Base-by-base conservation (phyloP, 2,113 vertebrate species). In the Limnothrissa miodon region DNA sequence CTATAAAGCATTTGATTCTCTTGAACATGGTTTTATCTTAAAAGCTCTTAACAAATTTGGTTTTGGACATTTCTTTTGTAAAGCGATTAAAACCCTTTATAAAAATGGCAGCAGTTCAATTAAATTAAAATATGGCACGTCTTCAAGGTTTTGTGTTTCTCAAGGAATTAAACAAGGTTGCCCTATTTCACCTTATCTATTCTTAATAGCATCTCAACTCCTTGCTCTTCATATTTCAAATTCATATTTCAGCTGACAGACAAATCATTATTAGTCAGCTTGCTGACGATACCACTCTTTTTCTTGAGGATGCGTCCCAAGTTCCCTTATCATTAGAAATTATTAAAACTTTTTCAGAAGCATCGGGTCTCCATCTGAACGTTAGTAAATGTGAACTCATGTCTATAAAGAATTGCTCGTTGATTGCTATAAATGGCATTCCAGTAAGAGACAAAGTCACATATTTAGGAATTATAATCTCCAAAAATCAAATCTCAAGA, bases 21-120 rank as follows among this genome's bases (percentile, higher is more conserved):
- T 83, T 83, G 45, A 78, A 29, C 80, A 81, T 29, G 15, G 62
- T 8, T 84, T 84, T 33, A 81, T 84, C 39, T 80, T 80, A 29
- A 39, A 84, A 21, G 39, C 79, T 19, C 39, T 84, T 42, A 46
- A 45, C 25, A 84, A 80, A 66, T 80, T 48, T 56, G 83, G 45
- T 19, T 81, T 84, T 84, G 79, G 59, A 39, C 6, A 7, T 39
- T 78, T 79, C 79, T 83, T 56, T 45, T 23, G 44, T 51, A 45
- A 1, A 21, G 23, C 83, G 10, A 84, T 80, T n/a, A 84, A 25
- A 81, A 84, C 79, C 78, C 15, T 84, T 53, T 84, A 84, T 36
- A 56, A 78, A 17, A 45, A 80, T 80, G 51, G 79, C 33, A 80
- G 9, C 9, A 45, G 45, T 45, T 45, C 45, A 9, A 45, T 45